Evolutionary conservation across 2,113 vertebrate species (phyloP), one percentile per base, ranked within the genome.

Genomic region (Pteropus alecto): DNA sequence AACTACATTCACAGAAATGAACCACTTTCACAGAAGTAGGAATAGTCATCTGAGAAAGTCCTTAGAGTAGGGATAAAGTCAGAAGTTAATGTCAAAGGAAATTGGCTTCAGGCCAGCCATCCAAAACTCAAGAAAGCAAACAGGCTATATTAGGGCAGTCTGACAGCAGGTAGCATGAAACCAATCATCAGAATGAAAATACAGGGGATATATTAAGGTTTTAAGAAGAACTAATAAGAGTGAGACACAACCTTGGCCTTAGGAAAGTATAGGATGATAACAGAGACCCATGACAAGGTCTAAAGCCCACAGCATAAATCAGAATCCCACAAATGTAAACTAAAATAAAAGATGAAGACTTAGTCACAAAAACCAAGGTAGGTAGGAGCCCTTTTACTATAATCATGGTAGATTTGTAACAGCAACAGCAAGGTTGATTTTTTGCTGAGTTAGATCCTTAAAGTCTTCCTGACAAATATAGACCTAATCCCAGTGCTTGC

Each of bases 81-180:
- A 89, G 43, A 85, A 87, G 15, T 90, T 94, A 76, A 84, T 79
- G 28, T 76, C 22, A 54, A 94, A 94, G 81, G 28, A 90, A 96
- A 51, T 24, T 24, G 83, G 24, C 73, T 61, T 92, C 41, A 51
- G 71, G 73, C 15, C 67, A 67, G 35, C 78, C 6, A 19, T 74
- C 78, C 61, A 79, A 96, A 91, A 54, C 63, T 48, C 71, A 63
- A 70, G 63, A 46, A 24, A 21, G 71, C 46, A 94, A 89, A 61
- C 28, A 95, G 68, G 28, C 28, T 83, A 1, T 19, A 33, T 83
- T 38, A 74, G 28, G 48, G 54, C n/a, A 85, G 5, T 58, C 16
- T 51, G 41, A 71, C 33, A 93, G 26, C 33, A 76, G 74, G 30
- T 88, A 30, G 18, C 82, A 63, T 51, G 30, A 15, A 71, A 46